Percentiles rank a stretch among this genome's conserved stretches.
Evolutionary conservation across 2,888 invertebrate species (phyloP).

Genomic region (Mellilla xanthometata): DNA sequence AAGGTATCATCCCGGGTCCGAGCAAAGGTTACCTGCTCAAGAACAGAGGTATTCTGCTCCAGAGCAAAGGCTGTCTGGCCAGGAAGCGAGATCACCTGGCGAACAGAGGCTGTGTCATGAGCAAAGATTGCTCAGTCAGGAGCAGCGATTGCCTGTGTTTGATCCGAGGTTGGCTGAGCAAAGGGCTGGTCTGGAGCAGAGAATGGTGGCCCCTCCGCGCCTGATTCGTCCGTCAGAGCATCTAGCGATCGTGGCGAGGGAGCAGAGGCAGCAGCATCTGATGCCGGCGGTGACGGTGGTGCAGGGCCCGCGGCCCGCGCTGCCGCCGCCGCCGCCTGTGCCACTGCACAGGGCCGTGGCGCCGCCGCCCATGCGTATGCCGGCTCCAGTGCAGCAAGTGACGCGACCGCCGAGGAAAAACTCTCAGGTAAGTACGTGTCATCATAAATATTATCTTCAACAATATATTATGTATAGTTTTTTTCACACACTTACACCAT

Average conservation of each 20-base stretch:
- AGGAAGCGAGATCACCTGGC: background rate
- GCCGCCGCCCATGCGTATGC: slow-evolving; percentile 68
- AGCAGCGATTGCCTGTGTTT: slow-evolving; percentile 56
- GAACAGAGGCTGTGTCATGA: slow-evolving; percentile 1
- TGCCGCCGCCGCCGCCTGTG: slow-evolving; percentile 50
- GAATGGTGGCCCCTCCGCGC: slow-evolving; percentile 55
- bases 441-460: too few relatives aligned
- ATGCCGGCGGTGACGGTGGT: slow-evolving; percentile 59
- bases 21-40: slow-evolving; percentile 6
- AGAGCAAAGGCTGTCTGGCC: slow-evolving; percentile 4
- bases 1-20: slow-evolving; percentile 7
- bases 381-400: slow-evolving; percentile 54
- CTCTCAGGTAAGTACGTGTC: slow-evolving; percentile 72
- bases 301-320: slow-evolving; percentile 51
- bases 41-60: slow-evolving; percentile 6
- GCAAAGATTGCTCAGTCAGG: slow-evolving; percentile 31
- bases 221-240: slow-evolving; percentile 73
- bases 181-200: slow-evolving; percentile 12
- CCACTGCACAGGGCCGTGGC: slow-evolving; percentile 59
- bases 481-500: too few relatives aligned
- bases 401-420: slow-evolving; percentile 65
- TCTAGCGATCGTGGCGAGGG: slow-evolving; percentile 60
- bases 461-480: too few relatives aligned
- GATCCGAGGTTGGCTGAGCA: slow-evolving; percentile 1
- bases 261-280: slow-evolving; percentile 54